These are phyloP conservation scores for Neoarius graeffei DNA, from an alignment of 2,113 vertebrate species.

Conservation along the genomic window DNA sequence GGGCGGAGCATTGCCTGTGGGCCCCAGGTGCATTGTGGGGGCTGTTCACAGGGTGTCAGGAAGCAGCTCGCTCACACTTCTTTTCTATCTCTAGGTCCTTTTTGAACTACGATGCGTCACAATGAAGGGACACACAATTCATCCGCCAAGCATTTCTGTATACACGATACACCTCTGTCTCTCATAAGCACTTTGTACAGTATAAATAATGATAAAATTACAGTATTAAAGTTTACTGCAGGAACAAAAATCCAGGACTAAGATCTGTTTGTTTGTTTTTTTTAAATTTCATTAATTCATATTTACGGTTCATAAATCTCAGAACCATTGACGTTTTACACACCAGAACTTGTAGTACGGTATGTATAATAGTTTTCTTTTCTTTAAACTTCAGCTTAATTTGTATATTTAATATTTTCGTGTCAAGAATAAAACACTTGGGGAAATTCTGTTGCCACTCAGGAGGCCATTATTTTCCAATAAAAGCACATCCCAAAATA, in stretches of 20 bases:
- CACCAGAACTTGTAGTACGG: background rate
- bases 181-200: background rate
- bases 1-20: conserved; percentile 64
- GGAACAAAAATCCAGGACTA: background rate
- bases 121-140: background rate
- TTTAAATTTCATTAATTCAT: too few species aligned
- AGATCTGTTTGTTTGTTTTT: background rate
- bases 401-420: background rate
- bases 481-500: too few species aligned
- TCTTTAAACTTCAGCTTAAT: background rate
- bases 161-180: background rate
- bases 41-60: conserved; percentile 55
- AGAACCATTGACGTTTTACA: background rate
- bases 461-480: too few species aligned
- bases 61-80: background rate
- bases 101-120: background rate
- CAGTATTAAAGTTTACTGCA: background rate
- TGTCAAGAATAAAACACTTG: background rate
- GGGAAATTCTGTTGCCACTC: too few species aligned
- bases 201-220: background rate
- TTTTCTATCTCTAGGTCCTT: background rate
- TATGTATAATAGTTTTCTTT: background rate
- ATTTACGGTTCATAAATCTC: background rate
- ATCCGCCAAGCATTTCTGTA: background rate
- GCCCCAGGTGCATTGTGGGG: conserved; percentile 61